Percentiles rank a stretch among this genome's conserved stretches.
Conservation (phyloP, 2,888 invertebrate genomes). For the Apoderus coryli region DNA sequence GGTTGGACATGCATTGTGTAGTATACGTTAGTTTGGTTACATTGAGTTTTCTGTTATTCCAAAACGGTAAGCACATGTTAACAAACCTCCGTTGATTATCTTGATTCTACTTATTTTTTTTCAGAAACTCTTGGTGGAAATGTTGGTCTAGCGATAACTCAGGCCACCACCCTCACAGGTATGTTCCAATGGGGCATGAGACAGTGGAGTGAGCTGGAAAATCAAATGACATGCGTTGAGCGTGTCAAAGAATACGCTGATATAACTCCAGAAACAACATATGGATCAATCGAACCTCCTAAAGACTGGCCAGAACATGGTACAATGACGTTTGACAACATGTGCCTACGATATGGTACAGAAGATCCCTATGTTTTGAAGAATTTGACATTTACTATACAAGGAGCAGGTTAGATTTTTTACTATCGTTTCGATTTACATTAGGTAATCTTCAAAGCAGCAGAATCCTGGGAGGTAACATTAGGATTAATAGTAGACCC, state of each 20-base stretch:
- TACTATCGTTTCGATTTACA: too few species aligned
- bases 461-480: too few species aligned
- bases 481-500: too few species aligned
- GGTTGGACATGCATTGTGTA: constrained; percentile 51
- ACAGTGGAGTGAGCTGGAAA: constrained; percentile 34
- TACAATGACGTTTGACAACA: constrained; percentile 47
- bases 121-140: constrained; percentile 27
- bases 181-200: constrained; percentile 79
- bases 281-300: constrained; percentile 11
- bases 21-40: constrained; percentile 49
- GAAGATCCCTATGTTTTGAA: constrained; percentile 60
- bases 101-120: constrained; percentile 33
- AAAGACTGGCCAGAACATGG: constrained; percentile 56
- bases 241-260: constrained; percentile 70
- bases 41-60: constrained; percentile 45
- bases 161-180: constrained; percentile 27
- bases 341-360: constrained; percentile 56
- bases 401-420: too few species aligned
- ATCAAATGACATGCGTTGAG: constrained; percentile 83
- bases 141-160: constrained; percentile 30
- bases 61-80: constrained; percentile 34
- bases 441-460: too few species aligned
- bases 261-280: constrained; percentile 40
- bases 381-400: constrained; percentile 43
- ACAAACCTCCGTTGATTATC: constrained; percentile 46